These are phyloP conservation scores for Misgurnus anguillicaudatus DNA, from an alignment of 2,113 vertebrate species.

Conservation along the genomic window DNA sequence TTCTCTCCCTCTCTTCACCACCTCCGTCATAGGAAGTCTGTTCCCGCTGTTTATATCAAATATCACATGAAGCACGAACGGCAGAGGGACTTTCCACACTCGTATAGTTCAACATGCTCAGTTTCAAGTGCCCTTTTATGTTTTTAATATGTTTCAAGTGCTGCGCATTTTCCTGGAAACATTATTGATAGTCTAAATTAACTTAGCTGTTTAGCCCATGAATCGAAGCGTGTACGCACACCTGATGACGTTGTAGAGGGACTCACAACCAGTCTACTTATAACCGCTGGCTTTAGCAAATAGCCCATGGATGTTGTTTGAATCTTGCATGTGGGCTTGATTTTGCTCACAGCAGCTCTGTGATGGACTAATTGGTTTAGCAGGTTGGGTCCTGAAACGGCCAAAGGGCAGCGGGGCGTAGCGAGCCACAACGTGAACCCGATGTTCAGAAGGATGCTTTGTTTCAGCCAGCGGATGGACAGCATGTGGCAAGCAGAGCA, in stretches of 20 bases:
- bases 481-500: conserved; percentile 55
- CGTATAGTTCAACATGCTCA: background rate
- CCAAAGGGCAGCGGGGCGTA: conserved; percentile 59
- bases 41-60: conserved; percentile 5
- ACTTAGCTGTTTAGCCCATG: conserved; percentile 36
- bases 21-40: conserved; percentile 31
- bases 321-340: conserved; percentile 49
- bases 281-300: conserved; percentile 39
- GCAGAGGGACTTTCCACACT: conserved; percentile 1
- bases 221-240: conserved; percentile 16
- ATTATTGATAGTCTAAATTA: conserved; percentile 45
- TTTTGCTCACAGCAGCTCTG: conserved; percentile 51
- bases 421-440: conserved; percentile 59
- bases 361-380: conserved; percentile 65
- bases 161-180: conserved; percentile 38
- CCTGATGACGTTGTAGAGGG: background rate
- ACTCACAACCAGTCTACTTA: background rate
- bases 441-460: conserved; percentile 54
- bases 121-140: conserved; percentile 42
- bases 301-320: conserved; percentile 49
- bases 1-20: conserved; percentile 20
- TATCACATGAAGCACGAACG: conserved; percentile 23
- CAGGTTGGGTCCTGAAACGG: conserved; percentile 52
- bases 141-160: conserved; percentile 41
- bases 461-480: conserved; percentile 47